A percentile compares a stretch with the other conserved stretches of the same genome.
phyloP scores from a whole-genome alignment of 2,113 vertebrate genomes.

The Nymphicus hollandicus region DNA sequence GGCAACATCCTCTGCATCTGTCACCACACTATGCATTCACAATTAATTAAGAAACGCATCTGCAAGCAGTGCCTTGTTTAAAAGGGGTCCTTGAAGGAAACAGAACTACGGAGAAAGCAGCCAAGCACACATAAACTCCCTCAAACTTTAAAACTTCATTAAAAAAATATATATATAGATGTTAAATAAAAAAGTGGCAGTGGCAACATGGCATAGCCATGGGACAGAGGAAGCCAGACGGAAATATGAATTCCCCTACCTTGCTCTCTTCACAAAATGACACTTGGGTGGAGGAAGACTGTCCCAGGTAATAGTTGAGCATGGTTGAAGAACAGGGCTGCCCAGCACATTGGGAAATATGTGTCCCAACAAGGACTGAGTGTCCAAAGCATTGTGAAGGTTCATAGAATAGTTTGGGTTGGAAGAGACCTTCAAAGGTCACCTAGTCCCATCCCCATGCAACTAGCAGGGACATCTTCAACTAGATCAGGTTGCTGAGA shows the following conservation, averaged over 20 bases:
- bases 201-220: background rate
- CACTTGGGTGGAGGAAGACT: background rate
- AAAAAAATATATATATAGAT: background rate
- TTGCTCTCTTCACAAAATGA: background rate
- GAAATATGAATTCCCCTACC: background rate
- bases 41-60: slow-evolving; percentile 64
- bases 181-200: background rate
- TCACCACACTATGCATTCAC: slow-evolving; percentile 12
- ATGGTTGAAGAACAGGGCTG: background rate
- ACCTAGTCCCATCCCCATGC: background rate
- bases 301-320: background rate
- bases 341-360: background rate
- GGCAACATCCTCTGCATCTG: slow-evolving; percentile 40
- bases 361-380: fast-evolving
- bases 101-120: background rate
- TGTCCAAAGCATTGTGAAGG: background rate
- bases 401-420: background rate
- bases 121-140: background rate
- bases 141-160: background rate
- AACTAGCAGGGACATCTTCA: background rate
- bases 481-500: background rate
- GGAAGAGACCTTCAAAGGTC: background rate
- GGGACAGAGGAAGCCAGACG: background rate
- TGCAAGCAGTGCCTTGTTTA: background rate
- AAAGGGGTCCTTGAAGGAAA: slow-evolving; percentile 9